These are phyloP conservation scores for Papilio polytes DNA, from an alignment of 1,140 invertebrate species.

Conservation along the genomic window DNA sequence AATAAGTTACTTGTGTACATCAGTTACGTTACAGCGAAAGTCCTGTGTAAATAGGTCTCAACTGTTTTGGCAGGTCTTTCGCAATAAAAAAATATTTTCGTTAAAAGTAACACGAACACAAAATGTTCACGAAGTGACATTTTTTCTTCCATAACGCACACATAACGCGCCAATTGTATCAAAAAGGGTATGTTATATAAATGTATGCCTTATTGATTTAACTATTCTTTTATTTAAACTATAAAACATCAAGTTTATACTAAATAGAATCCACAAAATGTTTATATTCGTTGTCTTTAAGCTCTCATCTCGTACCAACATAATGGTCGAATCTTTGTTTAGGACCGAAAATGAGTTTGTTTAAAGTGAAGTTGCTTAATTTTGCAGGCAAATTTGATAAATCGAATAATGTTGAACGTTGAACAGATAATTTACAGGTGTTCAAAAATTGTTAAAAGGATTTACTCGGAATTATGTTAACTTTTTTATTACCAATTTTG, in stretches of 20 bases:
- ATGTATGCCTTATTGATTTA: too few species aligned
- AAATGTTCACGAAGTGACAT: too few species aligned
- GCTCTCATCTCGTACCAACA: not conserved
- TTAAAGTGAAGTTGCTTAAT: slow-evolving; percentile 26
- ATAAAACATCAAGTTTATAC: not conserved
- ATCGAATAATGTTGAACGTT: not conserved
- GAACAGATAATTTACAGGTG: not conserved
- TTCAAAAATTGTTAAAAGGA: not conserved
- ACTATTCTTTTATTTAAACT: too few species aligned
- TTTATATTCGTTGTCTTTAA: not conserved
- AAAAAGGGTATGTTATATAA: too few species aligned
- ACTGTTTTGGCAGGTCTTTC: too few species aligned
- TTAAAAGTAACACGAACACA: too few species aligned
- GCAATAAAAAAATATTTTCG: too few species aligned
- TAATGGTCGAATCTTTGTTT: slow-evolving; percentile 22
- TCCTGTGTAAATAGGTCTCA: too few species aligned
- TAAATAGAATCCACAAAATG: not conserved
- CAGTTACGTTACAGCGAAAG: too few species aligned
- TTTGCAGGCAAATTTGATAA: slow-evolving; percentile 1
- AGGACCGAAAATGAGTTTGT: slow-evolving; percentile 34
- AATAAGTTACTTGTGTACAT: too few species aligned
- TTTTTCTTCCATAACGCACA: too few species aligned
- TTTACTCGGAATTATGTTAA: not conserved
- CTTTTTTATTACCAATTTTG: not conserved
- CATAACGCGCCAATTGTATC: too few species aligned